Conservation (phyloP, 2,113 vertebrate genomes). For the Irena cyanogastra region DNA sequence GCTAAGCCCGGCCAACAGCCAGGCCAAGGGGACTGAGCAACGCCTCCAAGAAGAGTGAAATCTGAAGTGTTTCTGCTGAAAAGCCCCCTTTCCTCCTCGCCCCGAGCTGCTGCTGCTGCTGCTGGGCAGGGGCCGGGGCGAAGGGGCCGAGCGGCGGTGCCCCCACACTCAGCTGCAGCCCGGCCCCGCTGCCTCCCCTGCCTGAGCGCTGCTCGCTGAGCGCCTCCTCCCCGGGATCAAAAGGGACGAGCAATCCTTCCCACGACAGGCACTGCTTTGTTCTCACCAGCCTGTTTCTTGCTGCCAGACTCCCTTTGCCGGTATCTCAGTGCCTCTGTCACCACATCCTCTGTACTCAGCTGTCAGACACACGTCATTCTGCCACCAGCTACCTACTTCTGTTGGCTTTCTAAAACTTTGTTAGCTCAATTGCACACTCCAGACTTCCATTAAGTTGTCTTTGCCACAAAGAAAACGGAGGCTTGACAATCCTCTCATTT, state of each 20-base stretch:
- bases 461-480: conserved; percentile 28
- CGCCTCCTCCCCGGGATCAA: conserved; percentile 40
- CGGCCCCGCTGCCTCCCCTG: not conserved
- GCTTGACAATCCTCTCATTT: conserved; percentile 18
- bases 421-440: not conserved
- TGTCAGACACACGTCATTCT: not conserved
- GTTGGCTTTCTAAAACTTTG: not conserved
- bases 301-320: conserved; percentile 24
- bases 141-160: not conserved
- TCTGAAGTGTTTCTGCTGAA: not conserved
- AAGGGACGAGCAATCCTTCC: conserved; percentile 4
- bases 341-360: not conserved
- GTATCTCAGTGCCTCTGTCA: not conserved
- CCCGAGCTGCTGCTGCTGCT: not conserved
- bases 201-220: not conserved
- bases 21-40: fast-evolving
- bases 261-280: not conserved
- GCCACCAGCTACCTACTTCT: conserved; percentile 24
- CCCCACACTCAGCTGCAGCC: not conserved
- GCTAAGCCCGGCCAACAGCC: not conserved
- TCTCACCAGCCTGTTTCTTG: conserved; percentile 1
- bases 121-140: not conserved
- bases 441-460: conserved; percentile 40
- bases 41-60: not conserved
- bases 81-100: too few species aligned